Conservation (phyloP, 2,797 vertebrate genomes). For the Chromobotia macracanthus region DNA sequence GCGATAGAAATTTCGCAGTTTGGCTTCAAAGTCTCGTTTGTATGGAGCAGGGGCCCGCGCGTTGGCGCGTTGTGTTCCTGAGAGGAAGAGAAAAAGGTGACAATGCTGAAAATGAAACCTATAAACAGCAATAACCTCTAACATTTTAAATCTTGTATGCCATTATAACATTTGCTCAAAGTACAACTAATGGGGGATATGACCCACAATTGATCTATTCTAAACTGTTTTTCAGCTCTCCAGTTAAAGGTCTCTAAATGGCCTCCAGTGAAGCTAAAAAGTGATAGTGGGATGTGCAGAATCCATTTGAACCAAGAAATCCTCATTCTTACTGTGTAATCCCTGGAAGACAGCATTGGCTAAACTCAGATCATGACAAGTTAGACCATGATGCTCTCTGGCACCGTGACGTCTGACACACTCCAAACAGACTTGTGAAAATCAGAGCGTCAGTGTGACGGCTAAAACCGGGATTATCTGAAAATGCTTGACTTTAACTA, state of each 20-base stretch:
- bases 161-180: no score
- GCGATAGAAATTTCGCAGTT: slow-evolving; percentile 96
- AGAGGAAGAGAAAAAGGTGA: slow-evolving; percentile 28
- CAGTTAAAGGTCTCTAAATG: background rate
- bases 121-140: background rate
- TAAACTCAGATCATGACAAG: no score
- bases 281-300: background rate
- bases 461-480: slow-evolving; percentile 6
- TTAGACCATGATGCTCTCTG: no score
- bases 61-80: slow-evolving; percentile 95
- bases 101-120: background rate
- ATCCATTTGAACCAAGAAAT: background rate
- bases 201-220: no score
- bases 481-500: slow-evolving; percentile 10
- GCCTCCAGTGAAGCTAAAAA: background rate
- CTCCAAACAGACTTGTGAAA: slow-evolving; percentile 27
- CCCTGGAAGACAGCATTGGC: no score
- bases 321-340: slow-evolving; percentile 11
- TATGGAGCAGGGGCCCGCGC: slow-evolving; percentile 94
- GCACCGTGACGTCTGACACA: slow-evolving; percentile 18
- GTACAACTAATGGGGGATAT: no score
- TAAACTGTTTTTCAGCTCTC: no score
- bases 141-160: background rate
- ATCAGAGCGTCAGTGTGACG: slow-evolving; percentile 12
- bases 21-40: slow-evolving; percentile 96